Conservation (phyloP, 2,888 invertebrate genomes). For the Drosophila robusta region DNA sequence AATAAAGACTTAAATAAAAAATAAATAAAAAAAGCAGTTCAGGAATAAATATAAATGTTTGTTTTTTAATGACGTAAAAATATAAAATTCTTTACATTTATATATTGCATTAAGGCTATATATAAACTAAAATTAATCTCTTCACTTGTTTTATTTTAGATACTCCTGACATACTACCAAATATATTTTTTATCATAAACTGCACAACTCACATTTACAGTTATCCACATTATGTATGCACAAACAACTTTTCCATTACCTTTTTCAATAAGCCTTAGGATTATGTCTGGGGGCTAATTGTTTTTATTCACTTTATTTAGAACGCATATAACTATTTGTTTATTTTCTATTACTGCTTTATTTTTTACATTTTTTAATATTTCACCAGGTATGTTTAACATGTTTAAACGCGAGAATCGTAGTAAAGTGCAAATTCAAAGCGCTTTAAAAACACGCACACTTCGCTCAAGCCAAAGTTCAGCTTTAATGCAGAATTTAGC, state of each 20-base stretch:
- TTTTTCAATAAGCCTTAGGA: background rate
- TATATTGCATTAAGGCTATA: no score
- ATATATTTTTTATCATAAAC: no score
- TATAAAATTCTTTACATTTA: no score
- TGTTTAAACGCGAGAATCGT: background rate
- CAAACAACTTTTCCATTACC: no score
- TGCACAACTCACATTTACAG: background rate
- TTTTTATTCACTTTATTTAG: background rate
- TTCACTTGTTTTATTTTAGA: no score
- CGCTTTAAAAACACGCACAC: background rate
- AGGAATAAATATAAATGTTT: no score
- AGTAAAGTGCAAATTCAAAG: background rate
- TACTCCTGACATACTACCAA: no score
- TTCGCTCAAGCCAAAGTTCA: background rate
- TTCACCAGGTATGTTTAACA: background rate
- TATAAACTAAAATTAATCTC: no score
- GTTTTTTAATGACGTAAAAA: no score
- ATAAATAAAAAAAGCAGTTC: no score
- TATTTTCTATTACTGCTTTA: background rate
- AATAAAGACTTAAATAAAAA: no score
- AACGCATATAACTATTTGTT: background rate
- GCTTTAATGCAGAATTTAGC: slow-evolving; percentile 3
- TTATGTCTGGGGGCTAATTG: background rate
- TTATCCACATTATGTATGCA: background rate
- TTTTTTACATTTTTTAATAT: background rate